Conservation (phyloP, 2,797 vertebrate genomes). For the Coregonus suidteri region DNA sequence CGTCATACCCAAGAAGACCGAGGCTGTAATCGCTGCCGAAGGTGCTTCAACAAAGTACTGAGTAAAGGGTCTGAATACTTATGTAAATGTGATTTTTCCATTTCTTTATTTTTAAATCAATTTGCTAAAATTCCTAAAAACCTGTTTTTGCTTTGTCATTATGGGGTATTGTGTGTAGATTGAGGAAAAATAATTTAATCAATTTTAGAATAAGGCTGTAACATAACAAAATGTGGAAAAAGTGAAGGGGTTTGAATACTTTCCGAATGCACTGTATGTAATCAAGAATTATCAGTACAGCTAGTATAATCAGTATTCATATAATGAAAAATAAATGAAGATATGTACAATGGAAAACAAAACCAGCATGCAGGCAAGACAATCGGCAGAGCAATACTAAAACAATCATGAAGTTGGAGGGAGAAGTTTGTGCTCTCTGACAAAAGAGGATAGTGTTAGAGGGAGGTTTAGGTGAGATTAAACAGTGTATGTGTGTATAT, state of each 20-base stretch:
- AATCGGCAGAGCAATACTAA: constrained; percentile 61
- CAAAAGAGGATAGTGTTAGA: constrained; percentile 22
- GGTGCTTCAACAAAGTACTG: too few relatives aligned
- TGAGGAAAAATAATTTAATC: too few relatives aligned
- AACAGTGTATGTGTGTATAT: not conserved
- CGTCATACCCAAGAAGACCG: too few relatives aligned
- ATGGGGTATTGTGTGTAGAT: too few relatives aligned
- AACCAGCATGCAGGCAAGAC: constrained; percentile 78
- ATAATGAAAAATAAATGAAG: constrained; percentile 71
- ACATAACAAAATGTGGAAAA: constrained; percentile 16
- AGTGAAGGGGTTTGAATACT: constrained; percentile 7
- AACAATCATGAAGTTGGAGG: constrained; percentile 44
- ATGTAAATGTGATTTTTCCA: too few relatives aligned
- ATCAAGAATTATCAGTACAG: constrained; percentile 59
- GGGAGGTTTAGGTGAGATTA: constrained; percentile 22
- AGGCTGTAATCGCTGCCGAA: too few relatives aligned
- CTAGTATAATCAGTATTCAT: constrained; percentile 66
- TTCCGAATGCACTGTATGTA: constrained; percentile 40
- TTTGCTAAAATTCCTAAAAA: too few relatives aligned
- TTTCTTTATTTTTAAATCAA: rapidly evolving
- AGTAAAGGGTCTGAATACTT: too few relatives aligned
- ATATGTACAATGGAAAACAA: constrained; percentile 70
- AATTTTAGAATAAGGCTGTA: too few relatives aligned
- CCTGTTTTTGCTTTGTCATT: too few relatives aligned
- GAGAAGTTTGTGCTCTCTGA: constrained; percentile 41